These are phyloP conservation scores for Cylloceria caligata DNA, from an alignment of 2,888 invertebrate species.

Conservation along the genomic window DNA sequence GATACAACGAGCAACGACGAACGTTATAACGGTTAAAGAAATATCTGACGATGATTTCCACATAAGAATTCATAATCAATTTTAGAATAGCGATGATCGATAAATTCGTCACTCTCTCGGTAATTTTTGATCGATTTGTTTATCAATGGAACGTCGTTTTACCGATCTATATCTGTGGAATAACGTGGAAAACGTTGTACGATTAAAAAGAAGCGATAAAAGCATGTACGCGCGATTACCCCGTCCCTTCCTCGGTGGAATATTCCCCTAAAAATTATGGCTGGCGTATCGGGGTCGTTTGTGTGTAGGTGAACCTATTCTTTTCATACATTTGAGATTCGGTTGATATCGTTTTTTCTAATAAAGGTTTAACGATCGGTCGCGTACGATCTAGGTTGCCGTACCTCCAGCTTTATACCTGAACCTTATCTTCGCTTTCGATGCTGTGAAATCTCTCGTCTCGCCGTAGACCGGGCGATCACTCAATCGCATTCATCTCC, in stretches of 20 bases:
- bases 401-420: slow-evolving; percentile 26
- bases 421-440: slow-evolving; percentile 46
- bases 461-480: slow-evolving; percentile 21
- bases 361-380: slow-evolving; percentile 1
- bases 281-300: slow-evolving; percentile 4
- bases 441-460: slow-evolving; percentile 52
- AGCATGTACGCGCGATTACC: slow-evolving; percentile 23
- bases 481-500: slow-evolving; percentile 35
- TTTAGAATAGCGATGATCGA: background rate
- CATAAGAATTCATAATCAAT: no score
- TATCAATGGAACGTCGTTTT: background rate
- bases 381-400: background rate
- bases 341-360: slow-evolving; percentile 4
- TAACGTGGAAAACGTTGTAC: slow-evolving; percentile 7
- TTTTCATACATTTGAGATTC: slow-evolving; percentile 24
- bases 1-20: no score
- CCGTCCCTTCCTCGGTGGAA: background rate
- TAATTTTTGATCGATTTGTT: background rate
- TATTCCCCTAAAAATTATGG: slow-evolving; percentile 1
- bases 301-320: slow-evolving; percentile 8
- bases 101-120: background rate
- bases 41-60: no score
- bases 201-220: background rate
- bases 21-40: no score
- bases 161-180: background rate